Conservation (phyloP, 1,140 invertebrate species). For the Cepaea nemoralis region DNA sequence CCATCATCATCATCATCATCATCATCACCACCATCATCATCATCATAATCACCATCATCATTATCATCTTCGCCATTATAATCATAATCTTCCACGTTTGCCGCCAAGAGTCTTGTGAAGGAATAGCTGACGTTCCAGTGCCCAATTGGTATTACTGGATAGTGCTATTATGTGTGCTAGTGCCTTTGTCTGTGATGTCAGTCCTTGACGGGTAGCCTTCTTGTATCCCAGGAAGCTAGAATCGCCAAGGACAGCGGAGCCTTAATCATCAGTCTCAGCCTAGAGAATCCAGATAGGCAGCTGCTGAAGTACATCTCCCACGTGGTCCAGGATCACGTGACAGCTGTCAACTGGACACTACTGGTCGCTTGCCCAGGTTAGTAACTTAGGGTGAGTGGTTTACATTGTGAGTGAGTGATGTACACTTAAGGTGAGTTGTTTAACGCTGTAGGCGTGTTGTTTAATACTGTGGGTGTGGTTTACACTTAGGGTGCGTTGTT, state of each 20-base stretch:
- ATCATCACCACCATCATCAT: too few relatives aligned
- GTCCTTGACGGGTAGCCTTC: neutral
- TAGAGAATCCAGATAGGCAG: neutral
- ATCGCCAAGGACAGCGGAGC: neutral
- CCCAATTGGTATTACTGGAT: neutral
- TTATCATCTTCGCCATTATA: neutral
- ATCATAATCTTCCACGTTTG: neutral
- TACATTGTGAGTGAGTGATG: too few relatives aligned
- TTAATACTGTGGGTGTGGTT: too few relatives aligned
- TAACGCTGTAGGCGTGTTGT: too few relatives aligned
- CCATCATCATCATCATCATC: too few relatives aligned
- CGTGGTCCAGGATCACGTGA: conserved; percentile 33
- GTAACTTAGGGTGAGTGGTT: too few relatives aligned
- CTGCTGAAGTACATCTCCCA: conserved; percentile 35
- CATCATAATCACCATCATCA: too few relatives aligned
- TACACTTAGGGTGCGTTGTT: too few relatives aligned
- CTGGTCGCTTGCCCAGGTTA: conserved; percentile 44
- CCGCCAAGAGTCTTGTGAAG: neutral
- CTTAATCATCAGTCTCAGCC: conserved; percentile 26
- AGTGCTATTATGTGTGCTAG: neutral
- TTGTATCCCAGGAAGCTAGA: conserved; percentile 19
- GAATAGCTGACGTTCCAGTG: neutral
- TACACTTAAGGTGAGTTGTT: too few relatives aligned
- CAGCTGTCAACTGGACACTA: conserved; percentile 38
- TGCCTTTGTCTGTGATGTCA: neutral